Base-by-base conservation (phyloP, 2,797 vertebrate species). In the Helicolenus hilgendorfi region DNA sequence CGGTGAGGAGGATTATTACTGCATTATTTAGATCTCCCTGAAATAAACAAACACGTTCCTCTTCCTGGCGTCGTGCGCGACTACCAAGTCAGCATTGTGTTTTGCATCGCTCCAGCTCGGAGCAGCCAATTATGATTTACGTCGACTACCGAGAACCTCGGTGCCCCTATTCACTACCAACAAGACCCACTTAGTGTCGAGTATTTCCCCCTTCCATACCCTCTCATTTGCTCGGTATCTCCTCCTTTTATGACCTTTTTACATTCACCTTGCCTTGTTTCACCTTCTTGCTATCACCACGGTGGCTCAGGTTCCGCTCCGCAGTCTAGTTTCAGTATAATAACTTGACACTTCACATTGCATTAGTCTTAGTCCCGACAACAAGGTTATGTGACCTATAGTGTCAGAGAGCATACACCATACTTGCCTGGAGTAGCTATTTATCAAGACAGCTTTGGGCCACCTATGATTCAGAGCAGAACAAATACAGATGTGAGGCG, bases 331-430 rank as follows among this genome's bases (percentile, higher is more conserved):
- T 96, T 96, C 95, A 92, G 92, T 96, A 96, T 97, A 98, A 97
- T 98, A 97, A 97, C 96, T 97, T 97, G 96, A 97, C 97, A 97
- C 97, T 97, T 98, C 96, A 97, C 96, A 96, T 97, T 96, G 96
- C 96, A 97, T 97, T 97, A 97, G 97, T 97, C 96, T 96, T 94
- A 95, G 95, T 96, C 96, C 94, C 91, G 92, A 97, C 97, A 97
- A 97, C 97, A 97, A 97, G 97, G 97, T 96, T 94, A 96, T 94
- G 94, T 97, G 97, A 98, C 97, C 97, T 97, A 96, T 94, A 94
- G 96, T 97, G 97, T 97, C 97, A 97, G 96, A 93, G 97, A 97
- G 97, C 96, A 95, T 95, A 96, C 96, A 96, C 95, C 90, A 91
- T 94, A 94, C 96, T 96, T 94, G 96, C 96, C 96, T 91, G 94